A percentile compares a stretch with the other conserved stretches of the same genome.
phyloP scores from a whole-genome alignment of 2,888 invertebrate species.

The Teinopalpus imperialis region DNA sequence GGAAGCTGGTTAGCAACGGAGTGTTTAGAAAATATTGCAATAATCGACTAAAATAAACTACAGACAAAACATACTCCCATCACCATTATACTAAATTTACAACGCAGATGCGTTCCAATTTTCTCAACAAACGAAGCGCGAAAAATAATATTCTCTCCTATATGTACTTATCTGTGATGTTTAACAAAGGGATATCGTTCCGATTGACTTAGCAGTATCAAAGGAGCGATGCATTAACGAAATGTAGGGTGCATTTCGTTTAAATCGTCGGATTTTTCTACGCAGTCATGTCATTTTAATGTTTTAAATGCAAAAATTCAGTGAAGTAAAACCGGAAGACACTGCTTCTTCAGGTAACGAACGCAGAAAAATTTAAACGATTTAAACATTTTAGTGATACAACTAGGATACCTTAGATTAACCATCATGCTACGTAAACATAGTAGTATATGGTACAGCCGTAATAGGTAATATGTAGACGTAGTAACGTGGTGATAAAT shows the following conservation, averaged over 20 bases:
- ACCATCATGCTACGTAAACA: no score
- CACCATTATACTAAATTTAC: constrained; percentile 15
- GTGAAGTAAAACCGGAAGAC: no score
- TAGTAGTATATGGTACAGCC: no score
- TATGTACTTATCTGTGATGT: constrained; percentile 52
- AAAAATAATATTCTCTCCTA: constrained; percentile 62
- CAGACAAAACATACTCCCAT: constrained; percentile 4
- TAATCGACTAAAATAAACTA: no score
- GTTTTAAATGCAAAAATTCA: constrained; percentile 5
- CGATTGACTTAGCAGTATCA: constrained; percentile 68
- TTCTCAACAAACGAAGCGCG: constrained; percentile 67
- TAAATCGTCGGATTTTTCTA: constrained; percentile 5
- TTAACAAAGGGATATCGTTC: constrained; percentile 72
- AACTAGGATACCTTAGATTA: no score
- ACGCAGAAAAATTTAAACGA: no score
- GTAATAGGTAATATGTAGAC: no score
- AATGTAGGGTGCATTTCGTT: constrained; percentile 25
- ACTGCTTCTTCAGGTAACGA: no score
- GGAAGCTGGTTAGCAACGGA: no score
- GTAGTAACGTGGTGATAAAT: no score
- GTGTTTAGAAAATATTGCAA: no score
- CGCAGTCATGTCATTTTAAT: constrained; percentile 6
- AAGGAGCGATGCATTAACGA: constrained; percentile 57
- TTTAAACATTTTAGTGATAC: no score
- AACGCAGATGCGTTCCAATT: constrained; percentile 62